These are phyloP conservation scores for Delichon dasypus DNA, from an alignment of 2,797 vertebrate genomes.

Conservation along the genomic window DNA sequence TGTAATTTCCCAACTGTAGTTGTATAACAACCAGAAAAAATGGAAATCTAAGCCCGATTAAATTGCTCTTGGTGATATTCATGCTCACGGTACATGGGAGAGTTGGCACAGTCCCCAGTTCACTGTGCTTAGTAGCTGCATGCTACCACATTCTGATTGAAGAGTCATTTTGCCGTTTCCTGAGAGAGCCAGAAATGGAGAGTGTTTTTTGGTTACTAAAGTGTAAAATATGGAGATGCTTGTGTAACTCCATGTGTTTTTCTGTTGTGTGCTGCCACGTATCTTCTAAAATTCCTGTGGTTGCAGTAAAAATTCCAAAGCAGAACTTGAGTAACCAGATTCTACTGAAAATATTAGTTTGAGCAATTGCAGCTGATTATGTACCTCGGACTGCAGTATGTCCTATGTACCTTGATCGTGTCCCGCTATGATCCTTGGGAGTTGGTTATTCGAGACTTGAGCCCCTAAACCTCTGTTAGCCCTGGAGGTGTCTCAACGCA, in stretches of 20 bases:
- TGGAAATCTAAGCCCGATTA: neutral
- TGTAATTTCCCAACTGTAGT: neutral
- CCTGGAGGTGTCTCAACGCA: neutral
- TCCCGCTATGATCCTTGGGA: neutral
- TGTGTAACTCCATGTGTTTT: neutral
- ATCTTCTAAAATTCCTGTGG: neutral
- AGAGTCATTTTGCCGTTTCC: neutral
- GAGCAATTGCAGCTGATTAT: neutral
- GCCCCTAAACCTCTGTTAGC: neutral
- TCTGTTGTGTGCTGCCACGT: neutral
- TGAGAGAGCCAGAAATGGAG: neutral
- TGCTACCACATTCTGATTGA: neutral
- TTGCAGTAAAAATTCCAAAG: neutral
- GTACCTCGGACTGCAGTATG: neutral
- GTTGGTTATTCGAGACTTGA: neutral
- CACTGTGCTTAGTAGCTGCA: neutral
- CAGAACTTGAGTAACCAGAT: neutral
- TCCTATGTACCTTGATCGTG: rapidly evolving
- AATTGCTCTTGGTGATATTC: neutral
- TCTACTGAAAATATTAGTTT: neutral
- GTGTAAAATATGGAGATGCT: neutral
- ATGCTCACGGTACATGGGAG: neutral
- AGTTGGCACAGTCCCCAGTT: neutral
- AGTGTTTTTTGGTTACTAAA: neutral
- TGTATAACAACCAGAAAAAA: neutral